Evolutionary conservation across 2,113 vertebrate species (phyloP), one percentile per base, ranked within the genome.

Genomic region (Onychostruthus taczanowskii): DNA sequence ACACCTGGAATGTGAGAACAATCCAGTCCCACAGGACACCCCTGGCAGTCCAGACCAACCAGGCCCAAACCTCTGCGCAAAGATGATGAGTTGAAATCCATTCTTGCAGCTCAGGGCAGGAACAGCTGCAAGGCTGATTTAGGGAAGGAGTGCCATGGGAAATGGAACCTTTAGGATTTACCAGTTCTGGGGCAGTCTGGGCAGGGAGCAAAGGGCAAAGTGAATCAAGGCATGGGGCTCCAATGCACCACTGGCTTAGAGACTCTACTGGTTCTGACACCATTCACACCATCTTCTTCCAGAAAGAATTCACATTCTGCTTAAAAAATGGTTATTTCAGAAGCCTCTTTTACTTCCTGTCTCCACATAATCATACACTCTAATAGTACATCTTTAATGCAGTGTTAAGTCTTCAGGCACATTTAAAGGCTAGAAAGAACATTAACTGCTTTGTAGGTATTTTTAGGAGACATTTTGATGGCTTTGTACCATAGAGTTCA

Each of bases 381-480:
- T 89, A 87, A 93, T 67, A 90, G 62, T 61, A 58, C 33, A 74
- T 93, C 63, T 73, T 87, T 83, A 95, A 94, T 76, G 68, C 66
- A 85, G 46, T 64, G 49, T 72, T 87, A 92, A 84, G 30, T 75
- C 50, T 90, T 52, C 39, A 61, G 61, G 68, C 28, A 56, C 28
- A 53, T 73, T 91, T 75, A 82, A 56, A 53, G 59, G 46, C 37
- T 75, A 39, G 37, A 93, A 73, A 66, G 78, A 76, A 79, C n/a
- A 69, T 69, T 91, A 84, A 73, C 44, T 70, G 24, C 55, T 70
- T 77, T 47, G 23, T 39, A 70, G 27, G 50, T 91, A 91, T 64
- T 74, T 93, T 92, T 84, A 91, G 80, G 72, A 92, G 44, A 89
- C n/a, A 46, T 89, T 68, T 66, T 82, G 22, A 69, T 69, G 31